phyloP scores from a whole-genome alignment of 2,888 invertebrate genomes.

The Pharmacophagus antenor region DNA sequence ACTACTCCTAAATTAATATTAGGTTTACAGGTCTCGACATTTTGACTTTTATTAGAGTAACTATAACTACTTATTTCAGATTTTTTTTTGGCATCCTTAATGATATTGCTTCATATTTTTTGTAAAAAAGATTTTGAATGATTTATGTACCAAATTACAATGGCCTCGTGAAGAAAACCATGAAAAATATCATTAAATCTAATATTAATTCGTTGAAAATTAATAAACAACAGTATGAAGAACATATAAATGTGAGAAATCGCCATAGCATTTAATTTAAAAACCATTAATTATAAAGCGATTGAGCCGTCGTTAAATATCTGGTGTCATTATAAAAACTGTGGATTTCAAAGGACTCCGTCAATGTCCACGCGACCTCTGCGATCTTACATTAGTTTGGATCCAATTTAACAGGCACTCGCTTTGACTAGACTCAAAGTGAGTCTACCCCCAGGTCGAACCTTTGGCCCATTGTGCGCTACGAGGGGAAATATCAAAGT shows the following conservation, averaged over 20 bases:
- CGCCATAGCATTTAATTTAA: not conserved
- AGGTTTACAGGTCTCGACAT: too few species aligned
- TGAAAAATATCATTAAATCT: too few species aligned
- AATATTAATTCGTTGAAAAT: too few species aligned
- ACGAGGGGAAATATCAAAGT: slow-evolving; percentile 71
- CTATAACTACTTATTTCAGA: too few species aligned
- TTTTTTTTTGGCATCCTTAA: too few species aligned
- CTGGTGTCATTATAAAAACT: slow-evolving; percentile 12
- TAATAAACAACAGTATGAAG: too few species aligned
- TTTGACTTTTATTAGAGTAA: too few species aligned
- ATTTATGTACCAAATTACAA: too few species aligned
- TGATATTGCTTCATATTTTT: too few species aligned
- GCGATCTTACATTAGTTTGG: slow-evolving; percentile 24
- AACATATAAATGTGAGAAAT: not conserved
- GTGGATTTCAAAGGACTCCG: slow-evolving; percentile 18
- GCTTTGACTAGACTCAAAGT: slow-evolving; percentile 63
- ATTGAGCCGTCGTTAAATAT: slow-evolving; percentile 13
- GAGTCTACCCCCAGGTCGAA: slow-evolving; percentile 48
- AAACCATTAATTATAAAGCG: slow-evolving; percentile 1
- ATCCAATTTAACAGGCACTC: slow-evolving; percentile 40
- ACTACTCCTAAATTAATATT: too few species aligned
- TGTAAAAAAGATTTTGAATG: too few species aligned
- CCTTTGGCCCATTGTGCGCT: slow-evolving; percentile 55
- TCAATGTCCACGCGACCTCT: slow-evolving; percentile 28
- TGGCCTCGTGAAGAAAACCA: too few species aligned